Conservation (phyloP, 2,113 vertebrate species). For the Cercocebus atys region DNA sequence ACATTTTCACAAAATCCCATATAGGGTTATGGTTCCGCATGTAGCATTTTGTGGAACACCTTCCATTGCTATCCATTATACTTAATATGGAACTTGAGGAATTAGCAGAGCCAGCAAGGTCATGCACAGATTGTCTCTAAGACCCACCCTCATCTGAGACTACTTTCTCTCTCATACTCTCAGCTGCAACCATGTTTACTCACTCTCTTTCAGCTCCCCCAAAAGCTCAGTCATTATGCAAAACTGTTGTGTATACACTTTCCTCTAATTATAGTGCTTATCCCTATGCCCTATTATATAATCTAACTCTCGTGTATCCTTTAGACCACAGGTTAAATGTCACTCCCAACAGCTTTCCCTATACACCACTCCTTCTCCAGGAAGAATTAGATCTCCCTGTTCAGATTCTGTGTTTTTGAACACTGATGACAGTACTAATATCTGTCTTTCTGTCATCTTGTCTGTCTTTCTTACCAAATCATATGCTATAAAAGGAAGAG, state of each 20-base stretch:
- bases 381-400: background rate
- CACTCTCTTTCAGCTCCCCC: background rate
- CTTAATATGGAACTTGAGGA: background rate
- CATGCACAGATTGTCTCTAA: fast-evolving
- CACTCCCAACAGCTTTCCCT: background rate
- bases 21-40: background rate
- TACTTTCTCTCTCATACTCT: background rate
- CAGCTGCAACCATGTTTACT: background rate
- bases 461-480: background rate
- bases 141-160: background rate
- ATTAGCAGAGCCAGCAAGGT: background rate
- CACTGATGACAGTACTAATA: background rate
- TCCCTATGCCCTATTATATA: background rate
- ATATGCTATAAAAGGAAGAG: background rate
- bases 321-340: background rate
- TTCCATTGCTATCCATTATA: background rate
- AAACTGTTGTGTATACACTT: background rate
- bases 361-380: too few species aligned
- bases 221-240: background rate
- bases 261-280: background rate
- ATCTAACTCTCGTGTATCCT: background rate
- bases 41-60: background rate
- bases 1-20: background rate
- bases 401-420: background rate
- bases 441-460: background rate